Evolutionary conservation across 2,888 invertebrate genomes (phyloP), one percentile per base, ranked within the genome.

Genomic region (Noctua janthina): DNA sequence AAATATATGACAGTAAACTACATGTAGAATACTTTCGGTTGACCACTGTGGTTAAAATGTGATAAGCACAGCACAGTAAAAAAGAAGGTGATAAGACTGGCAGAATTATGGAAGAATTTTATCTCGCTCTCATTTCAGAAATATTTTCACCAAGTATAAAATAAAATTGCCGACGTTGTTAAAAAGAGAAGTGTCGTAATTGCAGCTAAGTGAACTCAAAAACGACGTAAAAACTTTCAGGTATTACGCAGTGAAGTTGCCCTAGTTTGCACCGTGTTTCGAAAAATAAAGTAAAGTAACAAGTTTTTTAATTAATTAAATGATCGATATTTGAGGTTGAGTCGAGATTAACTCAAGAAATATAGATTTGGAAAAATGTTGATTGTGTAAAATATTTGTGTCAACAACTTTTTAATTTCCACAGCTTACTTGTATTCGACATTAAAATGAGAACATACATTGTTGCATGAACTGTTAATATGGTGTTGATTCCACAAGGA

Each of bases 391-490:
- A 75, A 54, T 76, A 76, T 83, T 66, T 74, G 64, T 89, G 83
- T 79, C 74, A 83, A 82, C 85, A 71, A 83, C 88, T 89, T 89
- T 89, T 83, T 67, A 62, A 74, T 81, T 82, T 80, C 72, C 15
- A 23, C 23, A 49, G 35, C 3, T 59, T 23, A 70, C 59, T 69
- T 70, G 51, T 7, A 43, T 64, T 17, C 13, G 78, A 46, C 81
- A 85, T 82, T 87, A 82, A 81, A 74, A 29, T 64, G 43, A 49
- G 59, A n/a, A 29, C 39, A 51, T 49, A 73, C 35, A 82, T 82
- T 49, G 35, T 35, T 35, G 13, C 0, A 20, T 20, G 7, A 46
- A 59, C 10, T 78, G 10, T 29, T 46, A 46, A 23, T 39, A 43
- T 15, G 13, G 2, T 43, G 23, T 71, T 70, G 4, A 78, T 72